Base-by-base conservation (phyloP, 64 coral and sea anemone species). In the Acropora yongei region DNA sequence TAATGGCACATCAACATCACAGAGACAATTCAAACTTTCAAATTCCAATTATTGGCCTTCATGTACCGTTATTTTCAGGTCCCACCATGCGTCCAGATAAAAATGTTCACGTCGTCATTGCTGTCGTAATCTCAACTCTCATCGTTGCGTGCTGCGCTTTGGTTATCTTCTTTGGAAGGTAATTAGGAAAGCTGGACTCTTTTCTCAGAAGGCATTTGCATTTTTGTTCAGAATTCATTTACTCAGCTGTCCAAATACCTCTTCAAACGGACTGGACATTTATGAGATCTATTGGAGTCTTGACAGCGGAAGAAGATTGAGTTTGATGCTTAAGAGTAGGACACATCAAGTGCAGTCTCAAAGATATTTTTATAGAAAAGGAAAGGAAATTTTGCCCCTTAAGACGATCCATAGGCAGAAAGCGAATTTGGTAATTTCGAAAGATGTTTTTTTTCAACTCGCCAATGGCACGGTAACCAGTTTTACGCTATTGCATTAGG, bases 81-180 rank as follows among this genome's bases (percentile, higher is more conserved):
- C 81, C 81, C 44, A 20, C 81, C 6, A 43, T 46, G 14, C 63
- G 12, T 41, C 41, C 42, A 46, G 43, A 48, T 60, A 63, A 20
- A 53, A 46, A 45, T 68, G 43, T 44, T 46, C 17, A 48, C 44
- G 48, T 84, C 60, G 18, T 18, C 43, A 13, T 66, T n/a, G 13
- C 81, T 69, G 81, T 69, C 17, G 44, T 84, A 47, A 44, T 45
- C 18, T 84, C 81, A 44, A 44, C 61, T 2, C 43, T 84, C 69
- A 49, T 84, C 6, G 45, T 84, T 17, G 81, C 41, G n/a, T 47
- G 81, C 63, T 68, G 43, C n/a, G 61, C 63, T 1, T n/a, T 84
- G 44, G 13, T 18, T 12, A 8, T 84, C 61, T 84, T 84, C 61
- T 84, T 47, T 14, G 44, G 10, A 41, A 84, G 81, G 81, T 84